Evolutionary conservation across 1,140 invertebrate genomes (phyloP).

Genomic region (Chelonus insularis): DNA sequence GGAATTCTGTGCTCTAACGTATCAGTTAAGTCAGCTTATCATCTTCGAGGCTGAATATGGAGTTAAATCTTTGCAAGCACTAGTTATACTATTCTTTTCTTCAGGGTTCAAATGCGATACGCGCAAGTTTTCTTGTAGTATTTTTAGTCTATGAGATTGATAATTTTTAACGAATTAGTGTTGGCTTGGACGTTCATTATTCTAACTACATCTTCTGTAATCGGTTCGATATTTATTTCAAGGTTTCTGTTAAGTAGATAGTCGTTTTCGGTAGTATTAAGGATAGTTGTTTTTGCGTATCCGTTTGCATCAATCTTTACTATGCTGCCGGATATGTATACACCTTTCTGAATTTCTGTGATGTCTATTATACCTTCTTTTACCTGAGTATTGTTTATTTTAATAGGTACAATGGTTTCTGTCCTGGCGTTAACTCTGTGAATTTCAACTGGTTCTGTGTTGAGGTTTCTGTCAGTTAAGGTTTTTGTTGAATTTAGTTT

Average conservation of each 20-base stretch:
- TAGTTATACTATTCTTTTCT: conserved; percentile 18
- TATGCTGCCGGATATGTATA: neutral
- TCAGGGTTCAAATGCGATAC: conserved; percentile 26
- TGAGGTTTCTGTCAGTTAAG: too few species aligned
- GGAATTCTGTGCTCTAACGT: conserved; percentile 3
- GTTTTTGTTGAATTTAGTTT: too few species aligned
- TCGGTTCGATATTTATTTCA: neutral
- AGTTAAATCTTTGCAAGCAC: conserved; percentile 17
- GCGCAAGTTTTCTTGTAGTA: neutral
- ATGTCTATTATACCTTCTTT: neutral
- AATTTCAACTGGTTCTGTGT: neutral
- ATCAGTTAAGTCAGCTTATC: conserved; percentile 22
- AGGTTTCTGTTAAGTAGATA: neutral
- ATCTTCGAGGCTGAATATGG: neutral
- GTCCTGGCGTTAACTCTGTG: neutral
- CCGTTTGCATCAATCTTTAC: neutral
- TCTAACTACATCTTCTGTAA: neutral
- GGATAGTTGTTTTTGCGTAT: neutral
- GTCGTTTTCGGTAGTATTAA: neutral
- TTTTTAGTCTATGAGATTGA: neutral
- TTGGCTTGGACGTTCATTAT: neutral
- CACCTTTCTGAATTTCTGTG: neutral
- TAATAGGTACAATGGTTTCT: neutral
- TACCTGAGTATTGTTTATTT: neutral
- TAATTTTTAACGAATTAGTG: neutral